Evolutionary conservation across 2,888 invertebrate genomes (phyloP).

Genomic region (Drosophila recens): DNA sequence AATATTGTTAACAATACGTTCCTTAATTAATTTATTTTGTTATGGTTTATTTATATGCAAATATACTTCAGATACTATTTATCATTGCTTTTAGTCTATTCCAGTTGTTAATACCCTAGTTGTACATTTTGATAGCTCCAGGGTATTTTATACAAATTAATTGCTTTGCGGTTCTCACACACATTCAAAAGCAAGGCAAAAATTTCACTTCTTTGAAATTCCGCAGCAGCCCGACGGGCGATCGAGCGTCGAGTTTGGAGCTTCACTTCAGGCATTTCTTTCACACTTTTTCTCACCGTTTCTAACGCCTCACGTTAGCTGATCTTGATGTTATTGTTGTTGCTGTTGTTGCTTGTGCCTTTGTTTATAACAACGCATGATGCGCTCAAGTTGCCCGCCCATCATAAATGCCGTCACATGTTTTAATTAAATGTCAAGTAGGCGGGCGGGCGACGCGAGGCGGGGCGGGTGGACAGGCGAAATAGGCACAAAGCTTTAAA

Average conservation of each 20-base stretch:
- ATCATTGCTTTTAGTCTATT: not conserved
- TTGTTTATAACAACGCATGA: conserved; percentile 69
- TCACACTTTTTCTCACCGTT: conserved; percentile 70
- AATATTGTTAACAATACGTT: too few species aligned
- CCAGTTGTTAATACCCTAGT: conserved; percentile 17
- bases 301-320: conserved; percentile 53
- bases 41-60: not conserved
- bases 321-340: conserved; percentile 50
- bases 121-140: conserved; percentile 16
- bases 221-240: conserved; percentile 59
- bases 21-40: not conserved
- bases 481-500: conserved; percentile 68
- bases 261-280: conserved; percentile 66
- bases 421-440: conserved; percentile 68
- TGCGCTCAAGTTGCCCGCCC: conserved; percentile 61
- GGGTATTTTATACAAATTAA: conserved; percentile 75
- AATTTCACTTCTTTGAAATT: conserved; percentile 82
- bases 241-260: conserved; percentile 25
- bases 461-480: conserved; percentile 10
- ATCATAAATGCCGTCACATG: conserved; percentile 72
- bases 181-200: conserved; percentile 60
- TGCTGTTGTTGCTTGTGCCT: conserved; percentile 46
- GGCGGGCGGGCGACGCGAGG: not conserved
- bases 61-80: not conserved
- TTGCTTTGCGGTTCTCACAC: conserved; percentile 78